Evolutionary conservation across 2,888 invertebrate species (phyloP), one percentile per base, ranked within the genome.

Genomic region (Tinea trinotella): DNA sequence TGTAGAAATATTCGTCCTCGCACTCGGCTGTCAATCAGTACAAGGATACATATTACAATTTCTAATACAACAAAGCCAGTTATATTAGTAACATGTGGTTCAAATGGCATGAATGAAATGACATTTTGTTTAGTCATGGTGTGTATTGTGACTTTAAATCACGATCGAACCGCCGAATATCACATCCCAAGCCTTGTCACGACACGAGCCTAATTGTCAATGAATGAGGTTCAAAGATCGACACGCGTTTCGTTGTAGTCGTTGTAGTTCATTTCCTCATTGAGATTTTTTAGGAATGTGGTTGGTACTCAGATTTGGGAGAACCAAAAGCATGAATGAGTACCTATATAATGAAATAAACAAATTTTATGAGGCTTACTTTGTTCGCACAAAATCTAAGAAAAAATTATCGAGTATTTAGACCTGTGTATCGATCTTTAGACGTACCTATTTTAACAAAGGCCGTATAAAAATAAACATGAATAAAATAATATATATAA

Each of bases 201-300:
- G 76, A 77, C 77, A 77, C 67, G 70, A 67, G 67, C 66, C 76
- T 82, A 80, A 84, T 85, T 84, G 80, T 83, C 76, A 82, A 83
- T 82, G 81, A 79, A 81, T 76, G 66, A 63, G 74, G 84, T 79
- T 83, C 81, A 84, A 66, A 81, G 83, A 81, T 80, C 82, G 72
- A 66, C 67, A 65, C 64, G 67, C 13, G 50, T 22, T 50, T 18
- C 5, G 5, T 7, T 40, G n/a, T n/a, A n/a, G n/a, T n/a, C n/a
- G 3, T 48, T 6, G 18, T n/a, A 18, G 2, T 48, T 1, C 18
- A 48, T 48, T 20, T 48, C 48, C 40, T 40, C 40, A 40, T 40
- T 40, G 40, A 40, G 12, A 40, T 13, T 13, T 40, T 40, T 15
- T 7, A 13, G 6, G 6, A 13, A 12, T 40, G 4, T 40, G 4